phyloP scores from a whole-genome alignment of 1,140 invertebrate species.

The Dolichoris vasculosae region DNA sequence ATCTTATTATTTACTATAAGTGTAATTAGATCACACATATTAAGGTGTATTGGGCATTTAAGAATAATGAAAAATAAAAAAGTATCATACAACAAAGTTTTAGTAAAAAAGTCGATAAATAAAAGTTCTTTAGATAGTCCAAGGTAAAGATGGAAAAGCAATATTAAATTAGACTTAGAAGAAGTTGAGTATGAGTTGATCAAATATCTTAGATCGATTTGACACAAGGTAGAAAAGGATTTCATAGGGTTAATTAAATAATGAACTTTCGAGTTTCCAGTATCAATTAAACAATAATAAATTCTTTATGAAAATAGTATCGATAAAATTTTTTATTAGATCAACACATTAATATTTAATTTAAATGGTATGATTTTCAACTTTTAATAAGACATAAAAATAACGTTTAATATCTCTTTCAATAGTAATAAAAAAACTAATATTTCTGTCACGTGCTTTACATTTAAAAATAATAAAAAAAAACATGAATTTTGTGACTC shows the following conservation, averaged over 20 bases:
- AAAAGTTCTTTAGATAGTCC: neutral
- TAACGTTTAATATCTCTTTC: too few relatives aligned
- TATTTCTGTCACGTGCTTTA: too few relatives aligned
- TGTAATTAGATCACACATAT: neutral
- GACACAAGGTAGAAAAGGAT: neutral
- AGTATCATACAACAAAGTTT: neutral
- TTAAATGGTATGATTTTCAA: too few relatives aligned
- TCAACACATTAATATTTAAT: too few relatives aligned
- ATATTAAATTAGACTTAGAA: conserved; percentile 13
- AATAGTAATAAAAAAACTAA: too few relatives aligned
- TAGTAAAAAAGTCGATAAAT: neutral
- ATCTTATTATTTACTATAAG: neutral
- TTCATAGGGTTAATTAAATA: neutral
- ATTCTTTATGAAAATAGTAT: neutral
- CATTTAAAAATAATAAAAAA: too few relatives aligned
- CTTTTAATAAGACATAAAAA: too few relatives aligned
- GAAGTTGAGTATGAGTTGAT: neutral
- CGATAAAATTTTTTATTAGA: neutral
- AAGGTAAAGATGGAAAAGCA: neutral
- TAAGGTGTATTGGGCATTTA: neutral
- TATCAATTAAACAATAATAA: neutral
- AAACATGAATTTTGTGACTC: too few relatives aligned
- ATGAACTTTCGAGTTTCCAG: neutral
- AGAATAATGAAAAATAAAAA: neutral
- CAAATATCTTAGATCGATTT: neutral